phyloP scores from a whole-genome alignment of 2,113 vertebrate species.

The Coptodon bakossiorum region DNA sequence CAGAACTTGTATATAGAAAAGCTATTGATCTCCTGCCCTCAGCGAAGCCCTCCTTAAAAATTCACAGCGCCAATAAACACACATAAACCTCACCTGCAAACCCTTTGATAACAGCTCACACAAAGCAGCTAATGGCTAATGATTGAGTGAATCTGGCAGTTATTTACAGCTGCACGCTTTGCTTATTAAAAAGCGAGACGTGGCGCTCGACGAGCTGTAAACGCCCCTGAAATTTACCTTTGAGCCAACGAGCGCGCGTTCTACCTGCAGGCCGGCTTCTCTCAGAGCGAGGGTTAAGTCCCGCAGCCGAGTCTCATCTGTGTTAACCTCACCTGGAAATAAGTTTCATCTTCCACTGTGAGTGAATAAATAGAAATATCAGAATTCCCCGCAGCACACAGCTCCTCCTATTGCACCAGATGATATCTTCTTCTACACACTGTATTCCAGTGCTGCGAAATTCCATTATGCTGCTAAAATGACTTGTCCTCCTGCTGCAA shows the following conservation, averaged over 20 bases:
- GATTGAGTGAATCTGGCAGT: conserved; percentile 41
- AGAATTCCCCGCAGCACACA: conserved; percentile 5
- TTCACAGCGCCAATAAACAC: conserved; percentile 44
- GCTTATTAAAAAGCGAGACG: conserved; percentile 44
- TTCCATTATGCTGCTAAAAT: conserved; percentile 61
- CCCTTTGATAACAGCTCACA: conserved; percentile 31
- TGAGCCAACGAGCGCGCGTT: background rate
- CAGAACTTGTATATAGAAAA: conserved; percentile 9
- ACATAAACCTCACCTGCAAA: conserved; percentile 46
- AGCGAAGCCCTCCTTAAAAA: conserved; percentile 40
- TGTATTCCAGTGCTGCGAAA: conserved; percentile 49
- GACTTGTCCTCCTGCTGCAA: conserved; percentile 45
- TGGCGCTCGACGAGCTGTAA: conserved; percentile 14
- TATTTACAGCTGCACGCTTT: conserved; percentile 38
- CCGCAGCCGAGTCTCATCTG: conserved; percentile 23
- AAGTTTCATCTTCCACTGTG: conserved; percentile 29
- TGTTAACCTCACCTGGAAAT: conserved; percentile 32
- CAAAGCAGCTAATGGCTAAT: conserved; percentile 38
- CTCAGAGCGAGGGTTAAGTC: background rate
- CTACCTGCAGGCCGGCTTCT: background rate
- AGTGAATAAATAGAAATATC: conserved; percentile 50
- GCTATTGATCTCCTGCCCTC: conserved; percentile 41
- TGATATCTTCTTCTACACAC: conserved; percentile 43
- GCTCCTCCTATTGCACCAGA: conserved; percentile 26
- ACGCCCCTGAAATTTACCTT: conserved; percentile 18